phyloP scores from a whole-genome alignment of 1,140 invertebrate genomes.

The Agrilus planipennis region DNA sequence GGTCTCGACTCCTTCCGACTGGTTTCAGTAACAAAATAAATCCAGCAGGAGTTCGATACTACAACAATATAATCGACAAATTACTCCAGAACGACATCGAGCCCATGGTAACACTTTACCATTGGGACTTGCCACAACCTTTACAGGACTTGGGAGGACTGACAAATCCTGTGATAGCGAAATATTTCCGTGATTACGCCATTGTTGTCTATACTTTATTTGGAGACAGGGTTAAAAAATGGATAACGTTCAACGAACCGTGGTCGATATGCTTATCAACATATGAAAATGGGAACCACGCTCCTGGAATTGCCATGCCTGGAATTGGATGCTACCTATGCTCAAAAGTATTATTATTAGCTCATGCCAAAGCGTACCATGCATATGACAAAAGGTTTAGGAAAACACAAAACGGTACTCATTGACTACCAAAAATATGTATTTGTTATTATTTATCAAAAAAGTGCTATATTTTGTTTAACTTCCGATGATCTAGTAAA shows the following conservation, averaged over 20 bases:
- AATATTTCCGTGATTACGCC: conserved; percentile 30
- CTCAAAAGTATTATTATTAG: conserved; percentile 41
- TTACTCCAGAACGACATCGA: conserved; percentile 35
- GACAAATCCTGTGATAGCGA: conserved; percentile 29
- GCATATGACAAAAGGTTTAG: conserved; percentile 41
- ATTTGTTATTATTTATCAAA: background rate
- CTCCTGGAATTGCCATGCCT: conserved; percentile 39
- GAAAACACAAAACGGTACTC: conserved; percentile 30
- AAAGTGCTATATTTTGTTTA: background rate
- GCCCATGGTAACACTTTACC: conserved; percentile 40
- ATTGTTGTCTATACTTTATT: conserved; percentile 34
- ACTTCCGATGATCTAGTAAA: background rate
- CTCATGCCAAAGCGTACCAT: conserved; percentile 43
- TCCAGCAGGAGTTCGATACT: conserved; percentile 39
- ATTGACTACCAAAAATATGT: background rate
- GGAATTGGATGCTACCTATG: conserved; percentile 44
- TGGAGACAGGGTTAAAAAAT: conserved; percentile 46
- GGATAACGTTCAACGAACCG: conserved; percentile 59
- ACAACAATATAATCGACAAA: conserved; percentile 39
- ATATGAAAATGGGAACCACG: conserved; percentile 45
- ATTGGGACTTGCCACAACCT: conserved; percentile 32
- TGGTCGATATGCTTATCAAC: conserved; percentile 35
- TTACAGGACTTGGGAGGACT: conserved; percentile 41
- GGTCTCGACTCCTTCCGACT: conserved; percentile 43
- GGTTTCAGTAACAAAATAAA: conserved; percentile 40